phyloP scores from a whole-genome alignment of 2,113 vertebrate genomes.

The Myanophis thanlyinensis region DNA sequence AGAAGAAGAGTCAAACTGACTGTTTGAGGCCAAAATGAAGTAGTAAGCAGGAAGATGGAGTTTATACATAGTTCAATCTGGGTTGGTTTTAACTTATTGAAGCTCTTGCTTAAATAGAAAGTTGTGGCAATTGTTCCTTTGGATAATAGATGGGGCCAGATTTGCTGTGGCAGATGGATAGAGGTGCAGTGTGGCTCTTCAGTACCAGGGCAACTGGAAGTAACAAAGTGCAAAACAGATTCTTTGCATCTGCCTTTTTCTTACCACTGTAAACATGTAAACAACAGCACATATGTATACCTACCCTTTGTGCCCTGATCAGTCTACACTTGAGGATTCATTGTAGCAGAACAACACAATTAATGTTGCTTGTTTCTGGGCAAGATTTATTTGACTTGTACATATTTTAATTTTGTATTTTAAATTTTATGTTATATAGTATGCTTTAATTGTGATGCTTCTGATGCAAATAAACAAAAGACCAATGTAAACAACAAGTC shows the following conservation, averaged over 20 bases:
- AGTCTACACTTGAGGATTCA: not conserved
- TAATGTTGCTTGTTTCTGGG: not conserved
- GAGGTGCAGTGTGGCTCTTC: not conserved
- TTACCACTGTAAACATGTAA: not conserved
- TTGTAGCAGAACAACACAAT: not conserved
- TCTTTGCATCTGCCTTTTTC: not conserved
- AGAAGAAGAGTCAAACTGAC: not conserved
- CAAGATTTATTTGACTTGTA: not conserved
- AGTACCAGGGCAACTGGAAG: not conserved
- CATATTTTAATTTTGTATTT: not conserved
- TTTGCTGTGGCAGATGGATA: not conserved
- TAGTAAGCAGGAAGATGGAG: not conserved
- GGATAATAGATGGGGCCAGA: not conserved
- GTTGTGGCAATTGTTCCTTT: not conserved
- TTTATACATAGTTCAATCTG: not conserved
- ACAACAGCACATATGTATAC: not conserved
- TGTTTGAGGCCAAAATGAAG: not conserved
- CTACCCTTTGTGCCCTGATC: not conserved
- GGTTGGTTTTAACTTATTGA: not conserved
- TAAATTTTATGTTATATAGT: not conserved
- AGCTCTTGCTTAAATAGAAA: not conserved
- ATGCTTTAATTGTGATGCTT: not conserved
- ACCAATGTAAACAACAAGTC: not conserved
- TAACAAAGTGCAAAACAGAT: not conserved
- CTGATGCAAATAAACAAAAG: not conserved